Base-by-base conservation (phyloP, 2,888 invertebrate genomes). In the Stramonita haemastoma region DNA sequence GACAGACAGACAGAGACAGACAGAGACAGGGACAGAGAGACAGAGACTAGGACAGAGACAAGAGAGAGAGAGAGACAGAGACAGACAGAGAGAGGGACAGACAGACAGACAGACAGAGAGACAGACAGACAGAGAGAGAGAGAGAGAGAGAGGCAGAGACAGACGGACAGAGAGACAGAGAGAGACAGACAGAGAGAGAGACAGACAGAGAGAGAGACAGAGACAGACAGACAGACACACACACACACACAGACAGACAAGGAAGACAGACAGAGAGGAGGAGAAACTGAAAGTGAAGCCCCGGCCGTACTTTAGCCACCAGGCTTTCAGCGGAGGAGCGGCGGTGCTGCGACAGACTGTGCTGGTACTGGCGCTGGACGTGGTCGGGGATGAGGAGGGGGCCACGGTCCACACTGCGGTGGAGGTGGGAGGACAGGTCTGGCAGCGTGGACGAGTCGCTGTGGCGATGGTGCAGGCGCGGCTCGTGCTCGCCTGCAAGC, bases 311-410 rank as follows among this genome's bases (percentile, higher is more conserved):
- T 97, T 98, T 97, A 93, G 98, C 98, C 93, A 99, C 98, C 92
- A 99, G 97, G 96, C 98, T 98, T 96, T 99, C 99, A 83, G 99
- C 99, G 93, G 98, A 98, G 92, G 98, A 92, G 57, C 91, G 90
- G 17, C 92, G 90, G 86, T 93, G 93, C 34, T 91, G 87, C 29
- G 88, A 77, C 11, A 77, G 89, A 32, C 73, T 86, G 66, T 90
- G 90, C 79, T 86, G 87, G 32, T 91, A 91, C 89, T 92, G 92
- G 26, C 92, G 91, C 86, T 92, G 90, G 29, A 93, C 92, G 87
- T 92, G 91, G 15, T 92, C 89, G 29, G 94, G 94, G 89, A 94
- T 94, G 87, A 93, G 91, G 11, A 94, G 92, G 56, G 95, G 95
- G 66, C 93, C 94, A n/a, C 93, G 91, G 86, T 92, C 93, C 86